Percentiles rank a stretch among this genome's conserved stretches.
phyloP scores from a whole-genome alignment of 2,113 vertebrate genomes.

The Galeopterus variegatus region DNA sequence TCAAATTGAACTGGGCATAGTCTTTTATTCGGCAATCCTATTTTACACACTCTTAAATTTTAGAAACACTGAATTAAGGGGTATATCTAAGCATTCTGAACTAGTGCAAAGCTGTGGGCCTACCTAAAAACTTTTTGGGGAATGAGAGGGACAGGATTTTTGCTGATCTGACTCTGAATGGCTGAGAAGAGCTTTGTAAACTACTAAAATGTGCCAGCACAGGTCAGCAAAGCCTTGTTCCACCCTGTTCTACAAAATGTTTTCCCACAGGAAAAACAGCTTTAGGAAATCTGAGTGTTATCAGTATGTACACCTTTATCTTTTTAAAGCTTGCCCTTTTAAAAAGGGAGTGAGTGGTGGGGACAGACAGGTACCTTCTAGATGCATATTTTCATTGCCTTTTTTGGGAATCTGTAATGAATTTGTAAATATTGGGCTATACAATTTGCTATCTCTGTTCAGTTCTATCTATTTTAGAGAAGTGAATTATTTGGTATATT shows the following conservation, averaged over 20 bases:
- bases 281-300: constrained; percentile 60
- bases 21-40: not conserved
- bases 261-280: constrained; percentile 80
- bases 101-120: not conserved
- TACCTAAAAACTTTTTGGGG: not conserved
- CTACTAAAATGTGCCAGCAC: constrained; percentile 80
- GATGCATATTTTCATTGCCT: not conserved
- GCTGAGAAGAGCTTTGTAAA: constrained; percentile 81
- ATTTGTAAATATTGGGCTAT: not conserved
- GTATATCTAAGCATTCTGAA: not conserved
- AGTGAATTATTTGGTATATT: constrained; percentile 25
- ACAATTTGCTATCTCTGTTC: constrained; percentile 8
- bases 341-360: too few relatives aligned
- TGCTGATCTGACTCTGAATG: constrained; percentile 72
- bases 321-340: constrained; percentile 42
- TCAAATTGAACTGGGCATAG: not conserved
- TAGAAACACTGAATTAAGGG: not conserved
- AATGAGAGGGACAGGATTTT: constrained; percentile 61
- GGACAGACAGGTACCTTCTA: not conserved
- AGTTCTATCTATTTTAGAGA: not conserved
- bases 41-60: not conserved
- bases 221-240: constrained; percentile 58
- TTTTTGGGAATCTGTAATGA: not conserved
- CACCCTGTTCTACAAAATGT: constrained; percentile 61
- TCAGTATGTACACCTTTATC: constrained; percentile 31